A percentile compares a stretch with the other conserved stretches of the same genome.
These are phyloP conservation scores for Ptychodera flava DNA, from an alignment of 35 echinoderm and acorn worm genomes.

Conservation along the genomic window DNA sequence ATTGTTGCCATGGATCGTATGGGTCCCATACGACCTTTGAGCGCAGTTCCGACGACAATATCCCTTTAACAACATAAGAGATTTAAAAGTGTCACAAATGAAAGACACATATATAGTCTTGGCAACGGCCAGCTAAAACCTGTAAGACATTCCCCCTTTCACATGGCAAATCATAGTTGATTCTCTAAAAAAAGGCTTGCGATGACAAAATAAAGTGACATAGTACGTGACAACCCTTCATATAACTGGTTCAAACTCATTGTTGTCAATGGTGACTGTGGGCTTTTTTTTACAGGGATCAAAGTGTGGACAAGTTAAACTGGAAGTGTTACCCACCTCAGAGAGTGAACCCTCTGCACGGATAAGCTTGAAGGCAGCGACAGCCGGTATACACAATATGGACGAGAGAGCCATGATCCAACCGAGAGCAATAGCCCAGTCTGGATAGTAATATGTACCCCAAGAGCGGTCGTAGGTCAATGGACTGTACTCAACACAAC, in stretches of 20 bases:
- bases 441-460: constrained; percentile 10
- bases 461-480: not conserved
- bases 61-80: too few species aligned
- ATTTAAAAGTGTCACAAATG: too few species aligned
- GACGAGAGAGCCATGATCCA: constrained; percentile 18
- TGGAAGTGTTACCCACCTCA: constrained; percentile 41
- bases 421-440: constrained; percentile 33
- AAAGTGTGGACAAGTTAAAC: not conserved
- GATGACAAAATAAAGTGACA: not conserved
- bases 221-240: not conserved
- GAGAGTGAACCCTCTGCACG: constrained; percentile 39
- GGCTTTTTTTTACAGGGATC: not conserved
- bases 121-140: too few species aligned
- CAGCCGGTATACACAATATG: constrained; percentile 56
- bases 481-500: not conserved
- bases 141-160: not conserved
- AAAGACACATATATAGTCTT: too few species aligned
- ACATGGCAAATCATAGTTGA: not conserved
- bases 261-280: too few species aligned
- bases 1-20: too few species aligned
- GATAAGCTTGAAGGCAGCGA: constrained; percentile 45
- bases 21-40: too few species aligned
- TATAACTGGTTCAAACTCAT: too few species aligned
- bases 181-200: not conserved
- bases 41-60: too few species aligned